Conservation (phyloP, 2,113 vertebrate species). For the Gobio gobio region DNA sequence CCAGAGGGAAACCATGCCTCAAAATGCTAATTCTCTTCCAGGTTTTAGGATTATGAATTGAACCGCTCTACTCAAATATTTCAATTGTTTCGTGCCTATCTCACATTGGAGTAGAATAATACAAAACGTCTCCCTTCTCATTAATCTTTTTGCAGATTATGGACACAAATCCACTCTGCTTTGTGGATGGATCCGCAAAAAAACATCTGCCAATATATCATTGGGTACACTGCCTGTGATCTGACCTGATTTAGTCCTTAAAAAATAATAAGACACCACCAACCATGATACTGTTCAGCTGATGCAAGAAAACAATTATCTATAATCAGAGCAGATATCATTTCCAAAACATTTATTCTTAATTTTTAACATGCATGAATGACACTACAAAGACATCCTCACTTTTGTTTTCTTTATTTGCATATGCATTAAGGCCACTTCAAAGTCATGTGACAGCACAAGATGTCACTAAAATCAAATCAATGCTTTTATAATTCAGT, state of each 20-base stretch:
- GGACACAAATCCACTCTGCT: neutral
- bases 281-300: constrained; percentile 7
- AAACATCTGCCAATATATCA: neutral
- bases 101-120: neutral
- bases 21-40: neutral
- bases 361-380: constrained; percentile 12
- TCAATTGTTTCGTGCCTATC: neutral
- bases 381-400: neutral
- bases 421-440: neutral
- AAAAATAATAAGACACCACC: neutral
- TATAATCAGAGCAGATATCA: neutral
- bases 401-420: constrained; percentile 7
- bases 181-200: neutral
- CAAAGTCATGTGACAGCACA: neutral
- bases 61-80: neutral
- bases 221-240: neutral
- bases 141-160: constrained; percentile 12
- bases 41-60: neutral
- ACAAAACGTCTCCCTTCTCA: neutral
- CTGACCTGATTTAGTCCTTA: neutral
- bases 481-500: neutral
- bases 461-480: constrained; percentile 17
- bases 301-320: constrained; percentile 17
- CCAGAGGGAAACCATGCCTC: no score
- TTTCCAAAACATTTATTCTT: neutral